These are phyloP conservation scores for Tenthredo mesomela DNA, from an alignment of 2,888 invertebrate genomes.

Conservation along the genomic window DNA sequence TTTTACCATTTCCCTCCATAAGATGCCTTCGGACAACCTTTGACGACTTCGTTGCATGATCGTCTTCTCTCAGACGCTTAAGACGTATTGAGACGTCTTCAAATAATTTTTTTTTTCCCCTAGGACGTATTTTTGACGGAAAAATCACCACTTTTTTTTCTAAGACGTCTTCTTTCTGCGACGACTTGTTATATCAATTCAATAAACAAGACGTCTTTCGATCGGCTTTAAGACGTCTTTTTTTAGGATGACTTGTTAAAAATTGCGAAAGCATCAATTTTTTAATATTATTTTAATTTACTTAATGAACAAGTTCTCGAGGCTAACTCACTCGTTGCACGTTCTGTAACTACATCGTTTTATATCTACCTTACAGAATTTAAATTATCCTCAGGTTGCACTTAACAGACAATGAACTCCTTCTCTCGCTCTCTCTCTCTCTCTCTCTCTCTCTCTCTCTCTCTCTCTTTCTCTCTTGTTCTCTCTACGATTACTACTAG, in stretches of 20 bases:
- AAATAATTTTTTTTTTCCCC: neutral
- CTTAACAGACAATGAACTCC: constrained; percentile 12
- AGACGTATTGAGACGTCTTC: too few species aligned
- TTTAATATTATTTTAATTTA: neutral
- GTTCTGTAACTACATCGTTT: neutral
- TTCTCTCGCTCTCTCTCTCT: neutral
- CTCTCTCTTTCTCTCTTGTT: neutral
- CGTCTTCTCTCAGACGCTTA: neutral
- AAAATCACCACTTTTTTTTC: too few species aligned
- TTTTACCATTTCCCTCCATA: neutral
- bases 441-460: neutral
- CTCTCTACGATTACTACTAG: neutral
- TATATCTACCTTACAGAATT: neutral
- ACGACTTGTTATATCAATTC: too few species aligned
- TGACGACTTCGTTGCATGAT: neutral
- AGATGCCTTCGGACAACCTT: neutral
- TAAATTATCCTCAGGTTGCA: constrained; percentile 27
- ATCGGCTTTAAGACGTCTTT: too few species aligned
- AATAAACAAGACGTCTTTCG: too few species aligned
- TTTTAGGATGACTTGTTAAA: too few species aligned
- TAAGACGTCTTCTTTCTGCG: too few species aligned
- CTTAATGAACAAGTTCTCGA: neutral
- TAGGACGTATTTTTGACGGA: neutral
- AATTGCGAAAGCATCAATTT: neutral
- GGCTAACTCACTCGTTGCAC: neutral